These are phyloP conservation scores for Fabriciana adippe DNA, from an alignment of 2,888 invertebrate species.

Conservation along the genomic window DNA sequence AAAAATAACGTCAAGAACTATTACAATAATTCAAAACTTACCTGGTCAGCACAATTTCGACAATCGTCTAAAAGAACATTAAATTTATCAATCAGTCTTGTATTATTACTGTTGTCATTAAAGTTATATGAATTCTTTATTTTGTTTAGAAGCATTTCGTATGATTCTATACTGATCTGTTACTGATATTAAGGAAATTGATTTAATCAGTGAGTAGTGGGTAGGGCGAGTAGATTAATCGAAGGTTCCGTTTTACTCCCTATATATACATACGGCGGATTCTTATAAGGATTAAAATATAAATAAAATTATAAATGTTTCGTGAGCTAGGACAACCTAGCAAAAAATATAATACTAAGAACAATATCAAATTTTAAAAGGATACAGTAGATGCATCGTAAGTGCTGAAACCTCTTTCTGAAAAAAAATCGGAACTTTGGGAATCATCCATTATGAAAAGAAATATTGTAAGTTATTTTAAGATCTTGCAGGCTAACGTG, in stretches of 20 bases:
- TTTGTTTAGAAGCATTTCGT: constrained; percentile 51
- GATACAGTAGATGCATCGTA: constrained; percentile 53
- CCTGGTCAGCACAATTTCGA: constrained; percentile 57
- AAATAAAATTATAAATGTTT: too few species aligned
- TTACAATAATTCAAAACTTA: constrained; percentile 39
- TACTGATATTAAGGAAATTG: constrained; percentile 37
- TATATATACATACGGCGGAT: too few species aligned
- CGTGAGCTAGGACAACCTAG: too few species aligned
- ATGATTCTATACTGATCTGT: constrained; percentile 52
- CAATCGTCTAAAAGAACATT: constrained; percentile 55
- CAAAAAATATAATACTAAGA: not conserved
- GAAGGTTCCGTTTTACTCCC: too few species aligned
- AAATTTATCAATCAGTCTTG: constrained; percentile 50
- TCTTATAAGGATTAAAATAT: too few species aligned
- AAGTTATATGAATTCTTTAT: constrained; percentile 51
- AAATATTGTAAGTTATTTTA: not conserved
- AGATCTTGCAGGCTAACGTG: not conserved
- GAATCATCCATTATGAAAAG: constrained; percentile 57
- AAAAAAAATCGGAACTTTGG: constrained; percentile 59
- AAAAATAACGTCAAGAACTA: constrained; percentile 14
- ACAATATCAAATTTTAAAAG: constrained; percentile 36
- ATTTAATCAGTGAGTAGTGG: not conserved
- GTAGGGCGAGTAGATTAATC: too few species aligned
- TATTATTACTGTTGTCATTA: constrained; percentile 40
- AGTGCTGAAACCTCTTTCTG: constrained; percentile 47